Evolutionary conservation across 1,140 invertebrate genomes (phyloP), one percentile per base, ranked within the genome.

Genomic region (Drosophila mojavensis): DNA sequence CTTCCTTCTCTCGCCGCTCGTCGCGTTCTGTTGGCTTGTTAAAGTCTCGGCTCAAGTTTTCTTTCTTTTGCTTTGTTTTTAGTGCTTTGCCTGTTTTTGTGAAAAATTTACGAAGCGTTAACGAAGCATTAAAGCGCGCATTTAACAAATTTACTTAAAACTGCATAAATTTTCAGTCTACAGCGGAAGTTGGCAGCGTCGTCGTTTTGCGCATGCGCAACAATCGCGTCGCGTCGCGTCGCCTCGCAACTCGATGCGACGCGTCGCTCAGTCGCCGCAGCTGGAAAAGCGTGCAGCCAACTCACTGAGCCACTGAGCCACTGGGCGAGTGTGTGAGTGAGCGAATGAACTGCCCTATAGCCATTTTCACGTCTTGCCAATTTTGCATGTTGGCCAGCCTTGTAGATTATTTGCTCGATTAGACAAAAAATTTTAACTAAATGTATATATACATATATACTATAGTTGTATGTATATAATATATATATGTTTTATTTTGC

Each of bases 61-160:
- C 69, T 60, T 70, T 79, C 43, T 70, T 79, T 75, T 59, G 45
- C 69, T 61, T 39, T 13, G 58, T 48, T 30, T 51, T 33, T 43
- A 7, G 6, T 13, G 54, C 60, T 55, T 68, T 58, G 43, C 43
- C 43, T 66, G 36, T 56, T 59, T 17, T 48, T 88, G 80, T 89
- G 84, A 82, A 81, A 91, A 91, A 86, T 91, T 91, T 91, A 91
- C 79, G 84, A 91, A 91, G 89, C 84, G 89, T 91, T 91, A 91
- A 91, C 89, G 89, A 91, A 91, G 81, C 89, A 91, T 91, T 91
- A 91, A 91, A 91, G 89, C 89, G 89, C 81, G 90, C 89, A 90
- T 91, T 91, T 91, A 91, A 91, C 89, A 91, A 91, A 91, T 91
- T 91, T 91, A 91, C 89, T 91, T 91, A 91, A 91, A 90, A 91